Evolutionary conservation across 2,797 vertebrate genomes (phyloP).

Genomic region (Oceanodroma leucorhoa): DNA sequence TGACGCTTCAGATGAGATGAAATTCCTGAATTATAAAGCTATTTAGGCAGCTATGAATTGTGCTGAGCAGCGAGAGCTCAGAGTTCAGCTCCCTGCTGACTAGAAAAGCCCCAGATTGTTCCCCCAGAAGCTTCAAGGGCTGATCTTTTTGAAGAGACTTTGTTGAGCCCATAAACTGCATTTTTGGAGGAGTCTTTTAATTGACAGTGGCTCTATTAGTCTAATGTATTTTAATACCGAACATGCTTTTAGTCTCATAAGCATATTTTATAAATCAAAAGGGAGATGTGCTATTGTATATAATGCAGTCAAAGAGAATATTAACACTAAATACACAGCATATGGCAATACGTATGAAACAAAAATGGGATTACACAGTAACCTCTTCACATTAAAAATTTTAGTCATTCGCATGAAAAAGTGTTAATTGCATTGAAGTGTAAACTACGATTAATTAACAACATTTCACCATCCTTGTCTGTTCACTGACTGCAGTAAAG

Average conservation of each 20-base stretch:
- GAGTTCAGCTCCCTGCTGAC: constrained; percentile 55
- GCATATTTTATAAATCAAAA: constrained; percentile 62
- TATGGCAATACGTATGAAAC: constrained; percentile 13
- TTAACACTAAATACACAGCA: constrained; percentile 21
- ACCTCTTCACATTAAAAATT: not conserved
- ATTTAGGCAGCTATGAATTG: constrained; percentile 45
- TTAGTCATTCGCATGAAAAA: not conserved
- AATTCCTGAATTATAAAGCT: constrained; percentile 55
- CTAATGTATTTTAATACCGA: constrained; percentile 17
- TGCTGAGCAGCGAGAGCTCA: constrained; percentile 47
- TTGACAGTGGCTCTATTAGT: constrained; percentile 10
- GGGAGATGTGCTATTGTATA: not conserved
- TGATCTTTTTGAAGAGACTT: constrained; percentile 18
- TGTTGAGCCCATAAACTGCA: not conserved
- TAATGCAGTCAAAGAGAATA: constrained; percentile 36
- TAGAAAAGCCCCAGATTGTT: not conserved
- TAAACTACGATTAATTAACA: not conserved
- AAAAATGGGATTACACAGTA: constrained; percentile 9
- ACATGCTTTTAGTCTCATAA: constrained; percentile 21
- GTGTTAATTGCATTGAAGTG: not conserved
- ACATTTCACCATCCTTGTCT: not conserved
- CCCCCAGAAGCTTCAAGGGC: not conserved
- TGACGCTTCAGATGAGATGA: constrained; percentile 19
- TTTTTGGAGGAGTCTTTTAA: constrained; percentile 30
- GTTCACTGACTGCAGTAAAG: not conserved